Evolutionary conservation across 2,888 invertebrate species (phyloP).

Genomic region (Xestoiulus laeticollis): DNA sequence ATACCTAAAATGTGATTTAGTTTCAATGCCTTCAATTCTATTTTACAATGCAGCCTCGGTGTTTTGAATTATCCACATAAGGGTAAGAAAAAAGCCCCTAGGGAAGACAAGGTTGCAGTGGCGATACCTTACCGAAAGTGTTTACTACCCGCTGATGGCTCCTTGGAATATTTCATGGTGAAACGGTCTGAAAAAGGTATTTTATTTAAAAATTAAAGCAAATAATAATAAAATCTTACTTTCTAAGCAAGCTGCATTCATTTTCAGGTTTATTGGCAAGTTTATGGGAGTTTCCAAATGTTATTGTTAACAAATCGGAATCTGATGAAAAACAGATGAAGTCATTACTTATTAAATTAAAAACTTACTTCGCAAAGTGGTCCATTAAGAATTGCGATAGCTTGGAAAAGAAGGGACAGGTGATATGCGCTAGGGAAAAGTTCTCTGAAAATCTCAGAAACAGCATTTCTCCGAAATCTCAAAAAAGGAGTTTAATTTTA

Average conservation of each 20-base stretch:
- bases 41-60: background rate
- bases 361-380: background rate
- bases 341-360: background rate
- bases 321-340: background rate
- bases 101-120: constrained; percentile 1
- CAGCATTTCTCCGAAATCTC: no score
- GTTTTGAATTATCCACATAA: constrained; percentile 40
- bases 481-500: background rate
- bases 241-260: background rate
- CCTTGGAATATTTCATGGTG: constrained; percentile 31
- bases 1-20: background rate
- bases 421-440: no score
- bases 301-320: background rate
- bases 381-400: background rate
- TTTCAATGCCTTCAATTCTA: background rate
- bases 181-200: constrained; percentile 39
- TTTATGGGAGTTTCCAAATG: constrained; percentile 48
- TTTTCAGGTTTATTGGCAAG: constrained; percentile 44
- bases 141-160: background rate
- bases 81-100: constrained; percentile 36
- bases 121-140: background rate
- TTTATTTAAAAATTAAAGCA: background rate
- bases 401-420: background rate
- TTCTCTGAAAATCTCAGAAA: no score
- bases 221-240: no score